Evolutionary conservation across 2,113 vertebrate genomes (phyloP).

Genomic region (Otus sunia): DNA sequence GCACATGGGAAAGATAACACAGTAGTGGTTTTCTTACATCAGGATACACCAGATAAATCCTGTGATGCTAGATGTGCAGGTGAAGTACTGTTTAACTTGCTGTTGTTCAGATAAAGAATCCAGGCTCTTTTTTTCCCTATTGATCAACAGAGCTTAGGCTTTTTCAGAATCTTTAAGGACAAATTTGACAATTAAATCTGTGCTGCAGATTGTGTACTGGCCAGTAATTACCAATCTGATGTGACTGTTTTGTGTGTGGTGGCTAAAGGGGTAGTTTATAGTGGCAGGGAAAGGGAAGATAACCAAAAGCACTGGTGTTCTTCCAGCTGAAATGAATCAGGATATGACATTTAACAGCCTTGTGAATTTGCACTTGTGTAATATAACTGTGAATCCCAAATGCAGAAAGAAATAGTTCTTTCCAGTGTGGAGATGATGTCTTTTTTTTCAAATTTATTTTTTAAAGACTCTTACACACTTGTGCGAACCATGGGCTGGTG

Average conservation of each 20-base stretch:
- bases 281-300: neutral
- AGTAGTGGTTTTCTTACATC: neutral
- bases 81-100: neutral
- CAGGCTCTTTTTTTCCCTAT: neutral
- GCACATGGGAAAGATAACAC: neutral
- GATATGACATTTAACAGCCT: neutral
- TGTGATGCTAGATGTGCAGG: neutral
- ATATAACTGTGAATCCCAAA: neutral
- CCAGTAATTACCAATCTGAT: neutral
- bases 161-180: neutral
- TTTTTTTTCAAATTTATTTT: neutral
- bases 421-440: rapidly evolving
- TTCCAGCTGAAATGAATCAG: neutral
- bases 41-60: neutral
- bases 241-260: neutral
- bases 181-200: neutral
- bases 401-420: neutral
- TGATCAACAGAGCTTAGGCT: neutral
- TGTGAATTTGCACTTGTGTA: neutral
- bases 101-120: neutral
- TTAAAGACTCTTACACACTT: neutral
- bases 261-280: neutral
- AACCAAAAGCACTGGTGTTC: neutral
- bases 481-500: neutral
- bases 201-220: neutral